These are phyloP conservation scores for Cacatua alba DNA, from an alignment of 2,113 vertebrate species.

Conservation along the genomic window DNA sequence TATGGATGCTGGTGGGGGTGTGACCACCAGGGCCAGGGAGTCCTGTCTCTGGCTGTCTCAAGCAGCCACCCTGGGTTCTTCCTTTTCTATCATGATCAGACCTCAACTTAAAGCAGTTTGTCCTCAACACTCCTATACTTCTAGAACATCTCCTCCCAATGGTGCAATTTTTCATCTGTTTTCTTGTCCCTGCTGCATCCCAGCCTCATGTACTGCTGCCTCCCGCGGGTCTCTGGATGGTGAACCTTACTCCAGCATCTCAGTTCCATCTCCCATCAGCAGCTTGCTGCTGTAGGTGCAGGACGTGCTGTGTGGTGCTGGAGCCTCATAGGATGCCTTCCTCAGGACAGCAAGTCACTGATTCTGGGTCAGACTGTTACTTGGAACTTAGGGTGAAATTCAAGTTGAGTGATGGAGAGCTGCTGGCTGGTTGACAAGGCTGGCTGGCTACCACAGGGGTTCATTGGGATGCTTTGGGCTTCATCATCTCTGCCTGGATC, in stretches of 20 bases:
- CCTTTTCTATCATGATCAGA: background rate
- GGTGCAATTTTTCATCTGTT: background rate
- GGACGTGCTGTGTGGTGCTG: background rate
- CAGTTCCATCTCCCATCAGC: background rate
- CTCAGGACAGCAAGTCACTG: background rate
- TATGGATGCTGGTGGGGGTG: rapidly evolving
- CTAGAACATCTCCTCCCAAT: background rate
- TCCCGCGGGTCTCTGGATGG: rapidly evolving
- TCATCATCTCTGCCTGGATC: rapidly evolving
- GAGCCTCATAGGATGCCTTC: background rate
- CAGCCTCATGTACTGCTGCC: background rate
- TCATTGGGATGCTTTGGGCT: background rate
- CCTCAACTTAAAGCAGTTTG: background rate
- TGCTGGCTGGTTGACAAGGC: background rate
- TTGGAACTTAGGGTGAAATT: background rate
- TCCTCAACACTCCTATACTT: background rate
- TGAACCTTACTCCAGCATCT: background rate
- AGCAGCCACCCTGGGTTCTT: background rate
- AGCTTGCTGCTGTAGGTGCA: background rate
- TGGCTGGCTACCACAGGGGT: background rate
- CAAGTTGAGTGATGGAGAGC: background rate
- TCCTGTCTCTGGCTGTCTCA: background rate
- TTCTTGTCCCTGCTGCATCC: background rate
- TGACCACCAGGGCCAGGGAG: rapidly evolving
- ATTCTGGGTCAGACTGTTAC: background rate